Evolutionary conservation across 2,113 vertebrate species (phyloP).

Genomic region (Tupaia tana): DNA sequence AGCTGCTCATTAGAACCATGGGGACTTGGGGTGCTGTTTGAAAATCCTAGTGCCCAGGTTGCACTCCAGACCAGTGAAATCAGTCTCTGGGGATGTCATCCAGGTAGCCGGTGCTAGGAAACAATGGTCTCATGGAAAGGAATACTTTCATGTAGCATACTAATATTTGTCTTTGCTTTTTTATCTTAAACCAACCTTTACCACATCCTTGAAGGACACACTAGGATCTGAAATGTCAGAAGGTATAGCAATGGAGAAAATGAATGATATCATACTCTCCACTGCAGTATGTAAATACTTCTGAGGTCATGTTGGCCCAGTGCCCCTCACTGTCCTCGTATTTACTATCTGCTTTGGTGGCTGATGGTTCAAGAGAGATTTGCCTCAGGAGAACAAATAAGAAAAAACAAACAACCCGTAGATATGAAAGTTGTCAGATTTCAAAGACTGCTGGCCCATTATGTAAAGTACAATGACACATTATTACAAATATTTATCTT

Average conservation of each 20-base stretch:
- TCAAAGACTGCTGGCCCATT: conserved; percentile 64
- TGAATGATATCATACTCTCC: conserved; percentile 38
- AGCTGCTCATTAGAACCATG: not conserved
- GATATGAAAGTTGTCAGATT: conserved; percentile 53
- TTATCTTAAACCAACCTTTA: conserved; percentile 77
- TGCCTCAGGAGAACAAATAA: conserved; percentile 64
- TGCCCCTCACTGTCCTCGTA: conserved; percentile 2
- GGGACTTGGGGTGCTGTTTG: not conserved
- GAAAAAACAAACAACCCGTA: not conserved
- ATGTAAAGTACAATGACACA: conserved; percentile 66
- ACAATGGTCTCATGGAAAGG: conserved; percentile 45
- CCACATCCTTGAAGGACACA: conserved; percentile 58
- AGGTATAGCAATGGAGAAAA: conserved; percentile 39
- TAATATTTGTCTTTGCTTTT: conserved; percentile 73
- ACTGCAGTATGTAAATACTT: conserved; percentile 54
- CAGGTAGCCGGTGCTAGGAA: not conserved
- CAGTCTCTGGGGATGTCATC: not conserved
- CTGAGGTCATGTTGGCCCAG: conserved; percentile 66
- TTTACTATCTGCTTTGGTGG: not conserved
- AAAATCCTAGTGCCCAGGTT: not conserved
- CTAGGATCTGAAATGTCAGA: conserved; percentile 58
- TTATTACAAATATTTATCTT: conserved; percentile 71
- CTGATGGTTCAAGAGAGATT: conserved; percentile 25
- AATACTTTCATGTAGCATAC: not conserved
- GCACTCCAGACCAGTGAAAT: not conserved